phyloP scores from a whole-genome alignment of 2,797 vertebrate genomes.

The Rhabdophis nuchalis region DNA sequence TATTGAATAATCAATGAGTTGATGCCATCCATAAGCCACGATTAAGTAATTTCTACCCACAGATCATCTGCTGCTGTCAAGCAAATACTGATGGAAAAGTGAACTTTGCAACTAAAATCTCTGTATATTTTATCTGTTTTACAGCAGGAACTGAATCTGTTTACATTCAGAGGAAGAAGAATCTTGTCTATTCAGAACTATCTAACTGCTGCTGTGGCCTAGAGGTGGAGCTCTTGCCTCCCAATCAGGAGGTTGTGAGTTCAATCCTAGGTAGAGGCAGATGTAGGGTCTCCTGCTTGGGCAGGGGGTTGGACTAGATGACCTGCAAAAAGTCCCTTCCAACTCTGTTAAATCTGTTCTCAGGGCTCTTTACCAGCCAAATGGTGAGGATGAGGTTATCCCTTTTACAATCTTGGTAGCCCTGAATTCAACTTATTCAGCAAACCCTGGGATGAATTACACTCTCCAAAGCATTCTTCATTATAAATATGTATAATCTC shows the following conservation, averaged over 20 bases:
- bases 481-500: no score
- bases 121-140: neutral
- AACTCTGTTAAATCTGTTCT: no score
- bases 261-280: no score
- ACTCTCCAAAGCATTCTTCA: neutral
- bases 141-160: neutral
- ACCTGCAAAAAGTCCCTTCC: no score
- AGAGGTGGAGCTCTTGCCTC: no score
- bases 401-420: neutral
- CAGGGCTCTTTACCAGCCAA: neutral
- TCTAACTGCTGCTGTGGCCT: no score
- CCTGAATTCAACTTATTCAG: neutral
- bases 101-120: neutral
- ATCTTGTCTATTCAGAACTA: neutral
- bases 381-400: neutral
- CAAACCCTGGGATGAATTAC: neutral
- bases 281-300: no score
- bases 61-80: slow-evolving; percentile 18
- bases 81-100: neutral
- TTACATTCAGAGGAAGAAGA: neutral
- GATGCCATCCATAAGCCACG: neutral
- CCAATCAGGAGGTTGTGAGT: no score
- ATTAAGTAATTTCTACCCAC: slow-evolving; percentile 22
- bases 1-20: slow-evolving; percentile 21
- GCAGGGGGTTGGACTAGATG: no score